Evolutionary conservation across 2,888 invertebrate genomes (phyloP), one percentile per base, ranked within the genome.

Genomic region (Tryphoninae sp.): DNA sequence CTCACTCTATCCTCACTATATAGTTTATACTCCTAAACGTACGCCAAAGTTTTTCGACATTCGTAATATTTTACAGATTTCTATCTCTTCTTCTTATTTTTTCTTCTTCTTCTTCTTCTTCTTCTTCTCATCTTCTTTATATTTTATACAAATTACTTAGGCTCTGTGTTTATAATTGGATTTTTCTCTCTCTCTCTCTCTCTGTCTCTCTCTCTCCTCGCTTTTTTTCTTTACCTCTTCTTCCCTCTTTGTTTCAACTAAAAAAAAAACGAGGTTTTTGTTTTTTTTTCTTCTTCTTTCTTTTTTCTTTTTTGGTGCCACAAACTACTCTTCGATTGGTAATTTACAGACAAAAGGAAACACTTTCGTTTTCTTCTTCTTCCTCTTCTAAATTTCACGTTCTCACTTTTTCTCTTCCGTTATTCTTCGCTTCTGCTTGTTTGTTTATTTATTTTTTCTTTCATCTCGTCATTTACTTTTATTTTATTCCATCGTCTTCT

Each of bases 131-230:
- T 78, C 71, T 77, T 69, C 61, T 83, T 80, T 73, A 78, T 80
- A 78, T 80, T 83, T 88, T 87, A 87, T 89, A 89, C 88, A 88
- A 88, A 88, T 88, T 87, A 87, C 83, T 88, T 89, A 89, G 87
- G 88, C 89, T 87, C 86, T 84, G 74, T 65, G 16, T 61, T 62
- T 51, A 69, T 69, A 77, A 82, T 72, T 51, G 45, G 59, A 74
- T 82, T 78, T 78, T 45, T 55, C 55, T 33, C 65, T 19, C 19
- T 65, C 8, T 16, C 40, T 49, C 23, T 49, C 11, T 53, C 49
- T 49, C n/a, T 49, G 11, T 53, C 22, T 61, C 22, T 61, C 61
- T 33, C 59, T 73, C 73, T 67, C 73, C 13, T 42, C 23, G 26
- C 26, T 2, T 2, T 2, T 2, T 55, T 51, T 33, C 65, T 19